Evolutionary conservation across 2,888 invertebrate species (phyloP).

Genomic region (Rhingia campestris): DNA sequence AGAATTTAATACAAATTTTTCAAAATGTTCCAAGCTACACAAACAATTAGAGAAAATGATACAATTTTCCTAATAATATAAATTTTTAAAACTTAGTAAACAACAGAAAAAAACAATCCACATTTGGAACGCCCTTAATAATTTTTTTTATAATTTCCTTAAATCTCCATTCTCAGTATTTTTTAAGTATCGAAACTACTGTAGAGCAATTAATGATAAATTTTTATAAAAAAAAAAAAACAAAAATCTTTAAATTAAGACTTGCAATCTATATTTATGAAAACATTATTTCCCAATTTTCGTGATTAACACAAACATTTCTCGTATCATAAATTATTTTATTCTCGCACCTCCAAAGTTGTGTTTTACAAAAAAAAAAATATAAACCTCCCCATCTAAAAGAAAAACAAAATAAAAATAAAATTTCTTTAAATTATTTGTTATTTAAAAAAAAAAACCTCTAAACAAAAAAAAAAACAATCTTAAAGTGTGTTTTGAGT

Average conservation of each 20-base stretch:
- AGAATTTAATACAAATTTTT: too few species aligned
- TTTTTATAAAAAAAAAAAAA: background rate
- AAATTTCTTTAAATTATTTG: constrained; percentile 38
- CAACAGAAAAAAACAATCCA: too few species aligned
- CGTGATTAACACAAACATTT: constrained; percentile 77
- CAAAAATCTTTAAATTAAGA: constrained; percentile 5
- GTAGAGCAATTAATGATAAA: background rate
- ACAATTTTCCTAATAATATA: too few species aligned
- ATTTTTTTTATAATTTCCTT: too few species aligned
- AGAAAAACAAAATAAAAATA: constrained; percentile 12
- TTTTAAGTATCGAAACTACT: background rate
- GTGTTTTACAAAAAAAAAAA: constrained; percentile 16
- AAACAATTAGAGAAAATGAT: too few species aligned
- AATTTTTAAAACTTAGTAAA: too few species aligned
- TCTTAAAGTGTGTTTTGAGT: constrained; percentile 83
- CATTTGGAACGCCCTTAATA: too few species aligned
- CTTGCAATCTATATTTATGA: constrained; percentile 1
- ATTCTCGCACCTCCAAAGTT: constrained; percentile 62
- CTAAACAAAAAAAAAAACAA: constrained; percentile 59
- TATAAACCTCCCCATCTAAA: constrained; percentile 15
- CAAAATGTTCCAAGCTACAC: too few species aligned
- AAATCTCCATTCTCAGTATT: too few species aligned
- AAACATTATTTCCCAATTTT: constrained; percentile 80
- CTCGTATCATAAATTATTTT: constrained; percentile 51
- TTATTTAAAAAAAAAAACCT: constrained; percentile 58